These are phyloP conservation scores for Zoroaster sp. DNA, from an alignment of 53 echinoderm and acorn worm genomes.

Conservation along the genomic window DNA sequence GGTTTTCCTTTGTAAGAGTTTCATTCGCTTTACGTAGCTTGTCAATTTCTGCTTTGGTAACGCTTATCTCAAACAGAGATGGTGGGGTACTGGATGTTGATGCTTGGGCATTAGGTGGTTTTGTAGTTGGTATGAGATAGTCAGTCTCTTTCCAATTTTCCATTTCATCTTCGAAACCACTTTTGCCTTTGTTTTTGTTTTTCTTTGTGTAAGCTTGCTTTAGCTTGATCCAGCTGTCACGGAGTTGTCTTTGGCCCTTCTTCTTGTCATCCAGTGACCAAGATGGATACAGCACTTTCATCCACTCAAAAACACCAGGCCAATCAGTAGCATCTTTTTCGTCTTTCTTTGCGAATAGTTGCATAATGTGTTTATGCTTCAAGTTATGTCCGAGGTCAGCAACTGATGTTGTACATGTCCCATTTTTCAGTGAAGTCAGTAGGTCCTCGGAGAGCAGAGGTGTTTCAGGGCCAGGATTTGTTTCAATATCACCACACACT, in stretches of 20 bases:
- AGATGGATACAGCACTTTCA: conserved; percentile 9
- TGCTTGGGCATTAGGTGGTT: too few species aligned
- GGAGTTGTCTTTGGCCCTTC: conserved; percentile 23
- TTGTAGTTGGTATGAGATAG: not conserved
- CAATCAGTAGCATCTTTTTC: conserved; percentile 1
- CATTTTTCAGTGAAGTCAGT: conserved; percentile 28
- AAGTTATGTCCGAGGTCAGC: conserved; percentile 34
- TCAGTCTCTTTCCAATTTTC: conserved; percentile 5
- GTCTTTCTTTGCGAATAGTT: not conserved
- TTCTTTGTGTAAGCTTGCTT: conserved; percentile 4
- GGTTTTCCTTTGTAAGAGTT: too few species aligned
- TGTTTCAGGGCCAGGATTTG: not conserved
- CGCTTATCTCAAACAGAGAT: too few species aligned
- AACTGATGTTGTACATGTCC: conserved; percentile 34
- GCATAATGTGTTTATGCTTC: conserved; percentile 35
- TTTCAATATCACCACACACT: conserved; percentile 25
- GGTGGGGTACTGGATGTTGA: too few species aligned
- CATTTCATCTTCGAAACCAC: conserved; percentile 21
- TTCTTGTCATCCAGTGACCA: conserved; percentile 23
- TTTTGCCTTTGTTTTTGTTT: conserved; percentile 23
- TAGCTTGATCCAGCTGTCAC: conserved; percentile 37
- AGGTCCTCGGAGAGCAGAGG: conserved; percentile 19
- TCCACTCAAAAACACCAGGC: conserved; percentile 21
- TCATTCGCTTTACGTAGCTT: too few species aligned
- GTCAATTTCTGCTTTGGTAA: too few species aligned